phyloP scores from a whole-genome alignment of 2,113 vertebrate genomes.

The Conger conger region DNA sequence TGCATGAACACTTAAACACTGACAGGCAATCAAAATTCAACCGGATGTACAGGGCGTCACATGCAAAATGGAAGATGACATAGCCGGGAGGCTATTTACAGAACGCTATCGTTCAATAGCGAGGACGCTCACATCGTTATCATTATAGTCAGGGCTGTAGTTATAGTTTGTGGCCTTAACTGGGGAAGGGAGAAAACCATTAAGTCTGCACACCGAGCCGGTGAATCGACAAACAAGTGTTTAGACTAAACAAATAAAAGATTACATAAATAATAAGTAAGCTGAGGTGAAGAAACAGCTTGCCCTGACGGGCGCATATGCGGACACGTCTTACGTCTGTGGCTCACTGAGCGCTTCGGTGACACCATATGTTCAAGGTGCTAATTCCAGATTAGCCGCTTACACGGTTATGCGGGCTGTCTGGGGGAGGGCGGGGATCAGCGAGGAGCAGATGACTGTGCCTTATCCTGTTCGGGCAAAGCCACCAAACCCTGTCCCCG shows the following conservation, averaged over 20 bases:
- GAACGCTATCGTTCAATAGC: too few species aligned
- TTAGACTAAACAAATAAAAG: too few species aligned
- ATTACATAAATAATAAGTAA: too few species aligned
- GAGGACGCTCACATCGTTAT: too few species aligned
- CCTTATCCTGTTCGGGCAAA: background rate
- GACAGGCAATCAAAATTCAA: too few species aligned
- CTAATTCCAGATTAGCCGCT: slow-evolving; percentile 67
- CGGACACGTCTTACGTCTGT: slow-evolving; percentile 38
- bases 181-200: background rate
- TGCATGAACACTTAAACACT: too few species aligned
- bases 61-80: too few species aligned
- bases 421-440: slow-evolving; percentile 42
- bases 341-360: slow-evolving; percentile 48
- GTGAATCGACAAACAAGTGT: background rate
- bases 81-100: too few species aligned
- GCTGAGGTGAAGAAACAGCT: slow-evolving; percentile 21
- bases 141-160: too few species aligned
- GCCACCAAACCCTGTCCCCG: background rate
- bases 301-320: background rate
- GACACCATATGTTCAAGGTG: slow-evolving; percentile 52
- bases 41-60: too few species aligned
- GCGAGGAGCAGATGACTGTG: slow-evolving; percentile 29
- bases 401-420: slow-evolving; percentile 55
- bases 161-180: too few species aligned
- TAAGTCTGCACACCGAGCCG: background rate